Base-by-base conservation (phyloP, 2,888 invertebrate genomes). In the Oligia strigilis region DNA sequence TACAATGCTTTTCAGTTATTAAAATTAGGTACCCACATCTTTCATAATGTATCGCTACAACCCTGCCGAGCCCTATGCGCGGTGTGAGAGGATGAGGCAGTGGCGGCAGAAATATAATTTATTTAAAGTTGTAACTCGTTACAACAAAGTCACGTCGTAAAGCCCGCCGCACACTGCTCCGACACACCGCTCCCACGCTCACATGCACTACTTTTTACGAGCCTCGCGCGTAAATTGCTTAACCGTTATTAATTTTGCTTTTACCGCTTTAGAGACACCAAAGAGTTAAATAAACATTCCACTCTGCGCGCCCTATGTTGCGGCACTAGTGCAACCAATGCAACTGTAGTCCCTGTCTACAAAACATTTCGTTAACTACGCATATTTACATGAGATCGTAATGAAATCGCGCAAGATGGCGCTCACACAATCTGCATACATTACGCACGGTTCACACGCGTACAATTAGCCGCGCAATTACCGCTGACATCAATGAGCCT, bases 401-500 rank as follows among this genome's bases (percentile, higher is more conserved):
- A 78, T 78, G 49, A 82, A 73, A 73, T 71, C 46, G 52, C 40
- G 58, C 70, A 71, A 78, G 72, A 78, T 75, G 69, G 58, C 46
- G 66, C 9, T 62, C n/a, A 43, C 66, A 60, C 52, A 72, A 76
- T 76, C 40, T 64, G 72, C 75, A 86, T 83, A 55, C 36, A 75
- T 75, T 55, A 72, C 46, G 55, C 17, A 60, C 40, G 23, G 60
- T 60, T 64, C 29, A 52, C 66, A n/a, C 43, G 64, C 75, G 40
- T 65, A 82, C 43, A 73, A 82, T 87, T 78, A 83, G 80, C 64
- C 72, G 69, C 40, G 60, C 75, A 77, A 79, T 83, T 79, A 85
- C 52, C 49, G 75, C 78, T 67, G 64, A 75, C 75, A 69, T 67
- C 77, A 75, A 70, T 75, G 73, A 77, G 69, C 55, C 64, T 62